These are phyloP conservation scores for Lissonota sp. DNA, from an alignment of 2,888 invertebrate species.

Conservation along the genomic window DNA sequence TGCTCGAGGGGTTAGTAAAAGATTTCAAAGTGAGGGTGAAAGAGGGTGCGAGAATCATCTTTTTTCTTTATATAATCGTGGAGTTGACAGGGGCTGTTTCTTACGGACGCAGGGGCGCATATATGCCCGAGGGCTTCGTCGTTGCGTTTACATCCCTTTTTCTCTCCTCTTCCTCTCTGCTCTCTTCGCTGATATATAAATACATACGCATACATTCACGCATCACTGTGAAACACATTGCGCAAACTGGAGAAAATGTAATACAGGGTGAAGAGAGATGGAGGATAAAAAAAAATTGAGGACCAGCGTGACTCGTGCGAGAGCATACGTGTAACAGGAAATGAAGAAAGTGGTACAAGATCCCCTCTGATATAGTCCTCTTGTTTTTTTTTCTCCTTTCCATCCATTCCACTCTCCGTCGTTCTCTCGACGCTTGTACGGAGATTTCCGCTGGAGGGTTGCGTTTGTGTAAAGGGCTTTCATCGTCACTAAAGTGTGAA, in stretches of 20 bases:
- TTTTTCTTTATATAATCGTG: too few species aligned
- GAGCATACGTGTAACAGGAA: constrained; percentile 30
- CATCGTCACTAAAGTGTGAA: constrained; percentile 37
- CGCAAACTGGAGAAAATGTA: constrained; percentile 27
- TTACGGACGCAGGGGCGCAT: constrained; percentile 1
- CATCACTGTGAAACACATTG: constrained; percentile 4
- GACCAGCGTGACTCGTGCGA: not conserved
- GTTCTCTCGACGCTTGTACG: constrained; percentile 17
- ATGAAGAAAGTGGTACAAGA: constrained; percentile 57
- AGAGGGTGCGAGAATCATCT: too few species aligned
- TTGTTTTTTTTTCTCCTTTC: constrained; percentile 8
- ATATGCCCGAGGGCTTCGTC: constrained; percentile 41
- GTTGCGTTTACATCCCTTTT: constrained; percentile 26
- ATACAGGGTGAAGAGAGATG: not conserved
- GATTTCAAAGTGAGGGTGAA: constrained; percentile 27
- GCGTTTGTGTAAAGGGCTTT: constrained; percentile 41
- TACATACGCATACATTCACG: not conserved
- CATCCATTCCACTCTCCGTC: not conserved
- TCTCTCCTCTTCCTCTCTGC: constrained; percentile 46
- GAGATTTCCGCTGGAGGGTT: constrained; percentile 26
- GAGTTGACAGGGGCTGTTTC: not conserved
- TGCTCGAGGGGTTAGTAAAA: constrained; percentile 12
- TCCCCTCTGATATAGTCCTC: constrained; percentile 38
- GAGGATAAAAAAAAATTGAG: not conserved
- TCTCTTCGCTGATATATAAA: constrained; percentile 28